Evolutionary conservation across 2,888 invertebrate genomes (phyloP).

Genomic region (Spatulosminthurus flaviceps): DNA sequence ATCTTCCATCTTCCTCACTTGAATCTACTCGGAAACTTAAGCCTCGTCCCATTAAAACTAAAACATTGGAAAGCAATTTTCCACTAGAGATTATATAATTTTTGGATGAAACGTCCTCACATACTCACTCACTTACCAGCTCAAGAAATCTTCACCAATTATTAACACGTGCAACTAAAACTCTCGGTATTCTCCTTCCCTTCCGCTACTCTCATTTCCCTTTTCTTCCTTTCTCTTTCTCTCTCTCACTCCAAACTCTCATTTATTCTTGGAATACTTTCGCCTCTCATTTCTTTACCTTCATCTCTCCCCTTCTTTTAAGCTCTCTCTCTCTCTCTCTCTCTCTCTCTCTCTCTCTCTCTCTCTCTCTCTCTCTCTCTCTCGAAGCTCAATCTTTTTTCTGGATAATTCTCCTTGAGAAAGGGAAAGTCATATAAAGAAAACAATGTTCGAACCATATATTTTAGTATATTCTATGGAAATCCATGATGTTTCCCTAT

Average conservation of each 20-base stretch:
- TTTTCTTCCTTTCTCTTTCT: background rate
- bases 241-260: background rate
- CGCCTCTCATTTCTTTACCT: constrained; percentile 4
- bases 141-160: too few species aligned
- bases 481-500: too few species aligned
- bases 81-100: background rate
- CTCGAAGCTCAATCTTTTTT: background rate
- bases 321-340: too few species aligned
- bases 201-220: constrained; percentile 13
- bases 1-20: background rate
- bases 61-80: constrained; percentile 25
- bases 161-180: too few species aligned
- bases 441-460: too few species aligned
- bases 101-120: too few species aligned
- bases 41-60: background rate
- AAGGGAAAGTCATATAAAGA: too few species aligned
- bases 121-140: too few species aligned
- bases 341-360: background rate
- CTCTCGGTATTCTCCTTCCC: background rate
- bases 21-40: background rate
- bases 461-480: too few species aligned
- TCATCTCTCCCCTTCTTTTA: background rate
- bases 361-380: constrained; percentile 21
- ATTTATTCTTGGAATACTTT: constrained; percentile 16
- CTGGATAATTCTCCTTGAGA: too few species aligned